These are phyloP conservation scores for Apamea epomidion DNA, from an alignment of 2,888 invertebrate genomes.

Conservation along the genomic window DNA sequence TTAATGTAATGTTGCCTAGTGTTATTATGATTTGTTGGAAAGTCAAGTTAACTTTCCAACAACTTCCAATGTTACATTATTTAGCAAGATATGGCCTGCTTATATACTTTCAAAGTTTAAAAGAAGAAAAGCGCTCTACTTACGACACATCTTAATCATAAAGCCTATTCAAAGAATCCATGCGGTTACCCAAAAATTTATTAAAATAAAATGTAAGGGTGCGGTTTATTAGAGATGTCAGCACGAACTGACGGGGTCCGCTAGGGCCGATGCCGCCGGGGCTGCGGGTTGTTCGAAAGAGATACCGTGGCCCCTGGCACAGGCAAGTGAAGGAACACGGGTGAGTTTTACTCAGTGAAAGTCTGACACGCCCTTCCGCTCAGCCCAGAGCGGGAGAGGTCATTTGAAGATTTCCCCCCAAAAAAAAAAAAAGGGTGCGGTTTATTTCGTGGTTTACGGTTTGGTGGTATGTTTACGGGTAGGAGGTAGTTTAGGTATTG, in stretches of 20 bases:
- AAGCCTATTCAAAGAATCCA: neutral
- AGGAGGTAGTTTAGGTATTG: neutral
- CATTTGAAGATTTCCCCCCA: too few species aligned
- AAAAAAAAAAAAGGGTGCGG: too few species aligned
- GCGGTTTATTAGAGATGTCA: too few species aligned
- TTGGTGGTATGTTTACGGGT: neutral
- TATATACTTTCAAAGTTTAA: neutral
- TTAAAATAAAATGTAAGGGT: neutral
- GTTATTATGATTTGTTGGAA: neutral
- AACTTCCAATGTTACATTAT: neutral
- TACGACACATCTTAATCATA: neutral
- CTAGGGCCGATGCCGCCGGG: too few species aligned
- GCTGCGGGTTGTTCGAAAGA: too few species aligned
- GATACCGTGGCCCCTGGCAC: too few species aligned
- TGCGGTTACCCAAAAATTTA: neutral
- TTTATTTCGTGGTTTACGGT: neutral
- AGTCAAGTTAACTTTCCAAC: neutral
- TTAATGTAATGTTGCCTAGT: neutral
- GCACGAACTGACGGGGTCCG: too few species aligned
- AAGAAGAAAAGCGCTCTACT: neutral
- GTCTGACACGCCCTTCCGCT: too few species aligned
- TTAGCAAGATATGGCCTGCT: neutral
- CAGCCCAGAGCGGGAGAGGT: too few species aligned
- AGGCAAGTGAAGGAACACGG: too few species aligned
- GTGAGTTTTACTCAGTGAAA: too few species aligned